Evolutionary conservation across 1,140 invertebrate genomes (phyloP), one percentile per base, ranked within the genome.

Genomic region (Penaeus vannamei): DNA sequence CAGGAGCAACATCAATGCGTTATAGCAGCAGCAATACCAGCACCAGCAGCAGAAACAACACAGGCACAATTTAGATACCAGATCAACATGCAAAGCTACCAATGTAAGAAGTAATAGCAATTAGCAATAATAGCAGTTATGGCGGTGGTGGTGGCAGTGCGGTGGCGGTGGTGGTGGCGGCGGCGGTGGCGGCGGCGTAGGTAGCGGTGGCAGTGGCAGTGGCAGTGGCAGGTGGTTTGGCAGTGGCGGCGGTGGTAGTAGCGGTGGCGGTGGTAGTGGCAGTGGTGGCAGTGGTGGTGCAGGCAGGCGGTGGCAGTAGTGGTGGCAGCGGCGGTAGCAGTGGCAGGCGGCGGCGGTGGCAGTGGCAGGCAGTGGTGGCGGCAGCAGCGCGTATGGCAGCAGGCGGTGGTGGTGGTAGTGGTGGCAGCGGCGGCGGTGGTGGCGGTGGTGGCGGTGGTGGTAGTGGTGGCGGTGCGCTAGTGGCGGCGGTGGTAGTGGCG

Each of bases 391-490:
- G 20, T 22, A 29, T 77, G 14, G 72, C 32, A 19, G 72, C 32
- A 77, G n/a, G 72, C 32, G 32, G 29, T 77, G 26, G 72, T 77
- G 14, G 72, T 77, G 32, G 72, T 77, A 77, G 29, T 77, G 14
- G 72, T 77, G 14, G 72, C 32, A 32, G 72, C 32, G 32, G 72
- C 32, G 14, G 72, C 32, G 14, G 29, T 77, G 26, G 72, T 77
- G 26, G 72, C 32, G 14, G 72, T 77, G 14, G 29, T 77, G 26
- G 72, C 32, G 32, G 72, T 77, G 14, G 72, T 77, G 14, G 72
- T 77, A 77, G 72, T 77, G 32, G 29, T 77, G 14, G 72, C 32
- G 14, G 72, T 77, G 29, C 32, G 14, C 20, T 77, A 19, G 72
- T 77, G 26, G 72, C 32, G 32, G 72, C 32, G 14, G 72, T 77